Base-by-base conservation (phyloP, 2,113 vertebrate genomes). In the Chlamydotis undulata region DNA sequence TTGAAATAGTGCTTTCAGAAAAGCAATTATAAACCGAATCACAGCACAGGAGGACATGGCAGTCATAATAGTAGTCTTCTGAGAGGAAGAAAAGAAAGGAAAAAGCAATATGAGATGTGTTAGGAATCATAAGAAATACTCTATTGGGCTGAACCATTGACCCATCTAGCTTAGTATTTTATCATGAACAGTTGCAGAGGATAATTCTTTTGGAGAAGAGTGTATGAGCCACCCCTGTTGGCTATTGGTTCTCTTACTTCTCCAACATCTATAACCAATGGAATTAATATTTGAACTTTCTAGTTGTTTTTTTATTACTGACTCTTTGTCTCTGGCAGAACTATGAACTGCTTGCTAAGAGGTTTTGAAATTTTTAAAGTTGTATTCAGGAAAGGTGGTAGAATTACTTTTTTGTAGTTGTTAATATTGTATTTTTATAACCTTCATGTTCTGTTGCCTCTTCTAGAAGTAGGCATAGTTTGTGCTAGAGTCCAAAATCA, bases 1-100 rank as follows among this genome's bases (percentile, higher is more conserved):
- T 94, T 90, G 39, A 74, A 68, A 77, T 71, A 86, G 60, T 56
- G 53, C 45, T 95, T 92, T 85, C 60, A 94, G 65, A 95, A 63
- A 67, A 89, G 25, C 64, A 74, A 22, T 94, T 92, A 55, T 9
- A 57, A 79, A 53, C 52, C 82, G 61, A 82, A 79, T 94, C 19
- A 26, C 13, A 13, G 16, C 78, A 41, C 80, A 80, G 59, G 80
- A 83, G 79, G 57, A 47, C 52, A 2, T 71, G 15, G 22, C 43
- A 59, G 25, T 60, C 2, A 0, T 49, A 89, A 18, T 41, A 80
- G 55, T 31, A 87, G 28, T 80, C 45, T 69, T 83, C 25, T 67
- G 67, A 65, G 37, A 52, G 60, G 23, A 35, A 63, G 52, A 78
- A 81, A 70, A 64, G 25, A 45, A 45, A 60, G 26, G 59, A 49